phyloP scores from a whole-genome alignment of 2,113 vertebrate genomes.

The Thalassarche chlororhynchos region DNA sequence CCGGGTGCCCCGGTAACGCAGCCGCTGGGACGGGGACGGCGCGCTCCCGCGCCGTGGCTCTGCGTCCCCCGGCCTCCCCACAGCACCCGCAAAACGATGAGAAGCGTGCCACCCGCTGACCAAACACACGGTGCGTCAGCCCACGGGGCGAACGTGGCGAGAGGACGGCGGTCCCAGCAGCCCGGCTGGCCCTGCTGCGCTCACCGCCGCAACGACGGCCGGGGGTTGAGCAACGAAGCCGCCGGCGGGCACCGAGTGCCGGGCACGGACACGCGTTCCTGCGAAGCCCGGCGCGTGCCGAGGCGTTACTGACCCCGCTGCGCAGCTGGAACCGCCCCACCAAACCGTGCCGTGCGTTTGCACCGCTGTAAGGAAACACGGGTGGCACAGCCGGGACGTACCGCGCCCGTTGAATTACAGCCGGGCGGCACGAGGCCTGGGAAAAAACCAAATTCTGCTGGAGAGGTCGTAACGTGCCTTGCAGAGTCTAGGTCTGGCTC shows the following conservation, averaged over 20 bases:
- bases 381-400: neutral
- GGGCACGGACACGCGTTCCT: too few species aligned
- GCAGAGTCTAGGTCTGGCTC: neutral
- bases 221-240: neutral
- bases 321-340: neutral
- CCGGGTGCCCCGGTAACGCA: neutral
- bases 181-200: neutral
- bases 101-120: neutral
- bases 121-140: fast-evolving
- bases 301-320: neutral
- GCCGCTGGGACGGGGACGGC: neutral
- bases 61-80: neutral
- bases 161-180: neutral
- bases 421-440: neutral
- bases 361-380: neutral
- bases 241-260: fast-evolving
- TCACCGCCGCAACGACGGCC: fast-evolving
- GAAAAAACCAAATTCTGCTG: neutral
- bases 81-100: neutral
- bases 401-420: neutral
- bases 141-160: neutral
- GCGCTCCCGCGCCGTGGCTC: fast-evolving
- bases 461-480: neutral
- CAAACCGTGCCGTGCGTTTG: too few species aligned
- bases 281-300: fast-evolving